phyloP scores from a whole-genome alignment of 2,113 vertebrate genomes.

The Columbina picui region DNA sequence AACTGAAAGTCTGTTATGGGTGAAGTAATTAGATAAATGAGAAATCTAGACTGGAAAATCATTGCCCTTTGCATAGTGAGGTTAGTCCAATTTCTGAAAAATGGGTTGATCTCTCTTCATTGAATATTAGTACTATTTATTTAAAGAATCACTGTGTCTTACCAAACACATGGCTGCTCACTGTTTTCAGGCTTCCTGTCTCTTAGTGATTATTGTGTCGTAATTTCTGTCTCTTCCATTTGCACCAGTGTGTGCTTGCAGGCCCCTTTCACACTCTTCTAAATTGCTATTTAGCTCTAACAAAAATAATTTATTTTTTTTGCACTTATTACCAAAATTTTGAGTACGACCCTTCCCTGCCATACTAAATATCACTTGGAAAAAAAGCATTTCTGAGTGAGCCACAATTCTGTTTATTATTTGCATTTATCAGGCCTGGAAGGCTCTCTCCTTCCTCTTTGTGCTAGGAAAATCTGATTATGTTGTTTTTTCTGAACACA shows the following conservation, averaged over 20 bases:
- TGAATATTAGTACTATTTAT: background rate
- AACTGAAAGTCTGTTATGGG: background rate
- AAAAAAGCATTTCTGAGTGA: background rate
- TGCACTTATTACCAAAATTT: background rate
- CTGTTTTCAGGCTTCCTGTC: background rate
- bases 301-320: background rate
- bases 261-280: background rate
- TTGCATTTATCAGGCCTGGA: background rate
- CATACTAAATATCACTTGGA: background rate
- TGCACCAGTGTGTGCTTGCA: background rate
- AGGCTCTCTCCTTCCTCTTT: background rate
- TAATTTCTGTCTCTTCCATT: background rate
- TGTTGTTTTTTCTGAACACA: background rate
- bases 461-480: background rate
- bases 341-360: background rate
- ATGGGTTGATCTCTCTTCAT: background rate
- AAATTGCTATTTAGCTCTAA: background rate
- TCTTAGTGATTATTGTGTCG: background rate
- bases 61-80: background rate
- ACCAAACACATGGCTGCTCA: background rate
- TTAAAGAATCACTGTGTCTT: background rate
- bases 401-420: background rate
- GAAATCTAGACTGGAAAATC: background rate
- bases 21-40: background rate
- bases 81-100: background rate